Base-by-base conservation (phyloP, 2,113 vertebrate species). In the Podarcis muralis region DNA sequence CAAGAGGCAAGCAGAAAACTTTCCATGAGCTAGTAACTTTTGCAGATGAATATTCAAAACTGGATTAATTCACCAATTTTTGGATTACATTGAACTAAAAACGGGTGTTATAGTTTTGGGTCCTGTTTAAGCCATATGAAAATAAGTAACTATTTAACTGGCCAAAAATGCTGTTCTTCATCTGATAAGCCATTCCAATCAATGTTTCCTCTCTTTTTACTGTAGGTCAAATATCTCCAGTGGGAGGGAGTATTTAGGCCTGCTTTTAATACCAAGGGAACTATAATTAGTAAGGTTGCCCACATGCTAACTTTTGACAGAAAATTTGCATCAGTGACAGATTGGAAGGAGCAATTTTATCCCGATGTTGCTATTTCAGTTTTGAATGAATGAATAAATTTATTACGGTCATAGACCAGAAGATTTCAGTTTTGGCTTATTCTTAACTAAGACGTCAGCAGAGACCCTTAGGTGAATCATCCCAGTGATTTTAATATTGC, bases 361-460 rank as follows among this genome's bases (percentile, higher is more conserved):
- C 85, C 37, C 72, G 90, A 27, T 87, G 65, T 23, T 87, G 62
- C 20, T 80, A 83, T 90, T 76, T 37, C 27, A 79, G n/a, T 66
- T 86, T 80, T n/a, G 89, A n/a, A n/a, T n/a, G n/a, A n/a, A n/a
- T n/a, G n/a, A n/a, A n/a, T n/a, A n/a, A n/a, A n/a, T n/a, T n/a
- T n/a, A n/a, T n/a, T n/a, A n/a, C n/a, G n/a, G n/a, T n/a, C n/a
- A n/a, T n/a, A n/a, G n/a, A n/a, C n/a, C n/a, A n/a, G n/a, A n/a
- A n/a, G n/a, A 83, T 90, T 76, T 37, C 27, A 79, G n/a, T 66
- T 86, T 80, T n/a, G 89, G 77, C 23, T 90, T 35, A 62, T 92
- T 91, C 83, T 74, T 59, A 57, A 93, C 40, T 43, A 53, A 89
- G 87, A 57, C 40, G 3, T 83, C 87, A 87, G 86, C 83, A 90